phyloP scores from a whole-genome alignment of 2,113 vertebrate genomes.

The Petrocephalus microphthalmus region DNA sequence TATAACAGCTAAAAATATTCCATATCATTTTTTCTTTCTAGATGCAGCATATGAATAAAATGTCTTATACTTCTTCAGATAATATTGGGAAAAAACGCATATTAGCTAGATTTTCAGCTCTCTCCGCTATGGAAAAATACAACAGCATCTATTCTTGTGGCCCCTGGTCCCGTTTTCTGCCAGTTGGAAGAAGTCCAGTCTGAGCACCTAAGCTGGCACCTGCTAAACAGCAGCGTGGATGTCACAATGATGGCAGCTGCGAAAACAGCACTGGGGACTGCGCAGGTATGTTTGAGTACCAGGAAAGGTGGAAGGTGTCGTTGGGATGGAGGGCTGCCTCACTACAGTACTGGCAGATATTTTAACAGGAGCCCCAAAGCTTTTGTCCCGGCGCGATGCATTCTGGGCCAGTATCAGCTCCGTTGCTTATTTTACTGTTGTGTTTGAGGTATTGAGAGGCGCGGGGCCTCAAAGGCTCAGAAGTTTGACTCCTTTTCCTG shows the following conservation, averaged over 20 bases:
- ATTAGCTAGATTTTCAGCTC: neutral
- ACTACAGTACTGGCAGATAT: neutral
- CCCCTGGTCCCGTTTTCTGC: neutral
- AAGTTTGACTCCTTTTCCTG: slow-evolving; percentile 60
- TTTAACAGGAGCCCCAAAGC: neutral
- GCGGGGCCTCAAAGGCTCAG: slow-evolving; percentile 34
- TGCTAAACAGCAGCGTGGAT: neutral
- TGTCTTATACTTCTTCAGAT: neutral
- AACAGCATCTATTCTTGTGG: neutral
- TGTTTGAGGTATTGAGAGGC: slow-evolving; percentile 42
- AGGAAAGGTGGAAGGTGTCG: neutral
- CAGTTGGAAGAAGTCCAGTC: neutral
- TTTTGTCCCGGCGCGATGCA: neutral
- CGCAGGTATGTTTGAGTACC: neutral
- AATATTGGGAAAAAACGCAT: neutral
- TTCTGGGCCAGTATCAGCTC: neutral
- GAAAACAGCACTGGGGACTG: neutral
- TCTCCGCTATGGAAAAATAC: neutral
- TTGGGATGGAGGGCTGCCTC: too few relatives aligned
- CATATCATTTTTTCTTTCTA: neutral
- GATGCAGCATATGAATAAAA: neutral
- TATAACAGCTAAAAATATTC: neutral
- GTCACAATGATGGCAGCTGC: neutral
- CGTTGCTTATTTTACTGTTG: neutral
- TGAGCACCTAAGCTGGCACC: neutral